phyloP scores from a whole-genome alignment of 2,888 invertebrate species.

The Platycnemis pennipes region DNA sequence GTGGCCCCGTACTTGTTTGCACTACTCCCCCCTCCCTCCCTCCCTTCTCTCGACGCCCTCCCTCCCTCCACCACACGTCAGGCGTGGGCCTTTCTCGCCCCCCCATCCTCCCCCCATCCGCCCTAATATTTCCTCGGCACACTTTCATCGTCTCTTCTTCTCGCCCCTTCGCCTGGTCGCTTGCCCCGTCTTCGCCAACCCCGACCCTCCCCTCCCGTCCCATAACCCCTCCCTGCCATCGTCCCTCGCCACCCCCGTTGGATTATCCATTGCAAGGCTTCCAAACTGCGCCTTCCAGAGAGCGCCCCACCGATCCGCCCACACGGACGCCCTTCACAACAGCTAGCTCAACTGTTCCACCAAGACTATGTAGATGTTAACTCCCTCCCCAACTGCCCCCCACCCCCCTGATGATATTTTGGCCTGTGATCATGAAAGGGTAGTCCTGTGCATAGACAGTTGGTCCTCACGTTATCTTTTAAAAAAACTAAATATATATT shows the following conservation, averaged over 20 bases:
- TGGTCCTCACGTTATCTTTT: not conserved
- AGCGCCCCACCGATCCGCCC: not conserved
- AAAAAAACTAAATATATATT: not conserved
- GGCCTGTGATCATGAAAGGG: not conserved
- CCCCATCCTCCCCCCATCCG: not conserved
- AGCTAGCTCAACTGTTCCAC: not conserved
- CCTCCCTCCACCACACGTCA: not conserved
- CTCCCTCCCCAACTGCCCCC: too few species aligned
- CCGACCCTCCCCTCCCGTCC: not conserved
- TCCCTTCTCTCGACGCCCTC: too few species aligned
- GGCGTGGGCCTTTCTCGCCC: not conserved
- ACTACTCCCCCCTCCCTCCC: not conserved
- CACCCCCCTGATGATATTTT: not conserved
- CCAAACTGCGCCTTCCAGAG: not conserved
- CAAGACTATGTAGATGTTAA: not conserved
- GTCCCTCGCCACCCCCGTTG: not conserved
- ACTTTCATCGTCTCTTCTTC: not conserved
- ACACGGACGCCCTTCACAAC: not conserved
- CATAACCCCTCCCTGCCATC: not conserved
- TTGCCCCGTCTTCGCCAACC: not conserved
- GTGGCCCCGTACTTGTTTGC: conserved; percentile 62
- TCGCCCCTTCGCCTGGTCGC: not conserved
- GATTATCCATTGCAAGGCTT: conserved; percentile 8
- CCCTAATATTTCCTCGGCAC: not conserved
- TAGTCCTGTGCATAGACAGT: not conserved